Evolutionary conservation across 1,140 invertebrate genomes (phyloP), one percentile per base, ranked within the genome.

Genomic region (Mylabris phalerata): DNA sequence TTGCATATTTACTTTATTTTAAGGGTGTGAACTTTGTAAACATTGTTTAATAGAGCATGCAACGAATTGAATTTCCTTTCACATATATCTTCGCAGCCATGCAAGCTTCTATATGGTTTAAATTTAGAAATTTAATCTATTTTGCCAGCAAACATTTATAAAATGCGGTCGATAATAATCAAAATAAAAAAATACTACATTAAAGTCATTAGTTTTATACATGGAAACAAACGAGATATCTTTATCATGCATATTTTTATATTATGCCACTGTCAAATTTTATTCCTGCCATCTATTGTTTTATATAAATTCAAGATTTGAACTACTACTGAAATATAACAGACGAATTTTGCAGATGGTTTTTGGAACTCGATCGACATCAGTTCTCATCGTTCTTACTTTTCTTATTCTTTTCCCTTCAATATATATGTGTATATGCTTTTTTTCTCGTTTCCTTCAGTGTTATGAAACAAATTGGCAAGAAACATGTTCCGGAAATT

Each of bases 41-140:
- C 58, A 60, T 60, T 60, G 58, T 60, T 55, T 52, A 48, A 60
- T 60, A 55, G 58, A 48, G 58, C 58, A 60, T 60, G 58, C 58
- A 60, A 60, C 51, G 58, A 60, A 60, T 60, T 60, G 58, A 60
- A 60, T 60, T 60, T 60, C 58, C 58, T 60, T 46, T 25, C 58
- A 60, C 58, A 60, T 60, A 60, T 54, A 60, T 55, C 58, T 54
- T 45, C 48, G 44, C 51, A 49, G 52, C 32, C 58, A 60, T 60
- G 58, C 58, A 49, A 60, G 49, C 58, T 55, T 55, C 43, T 55
- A 38, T 25, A 44, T 55, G 13, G 51, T 32, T 46, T 55, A 55
- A 55, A 55, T 46, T 55, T 55, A 45, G 51, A 44, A 52, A 32
- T 25, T 10, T 44, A 26, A 55, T 55, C 51, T 55, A 55, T 55